Evolutionary conservation across 2,888 invertebrate genomes (phyloP).

Genomic region (Drosophila demipolita): DNA sequence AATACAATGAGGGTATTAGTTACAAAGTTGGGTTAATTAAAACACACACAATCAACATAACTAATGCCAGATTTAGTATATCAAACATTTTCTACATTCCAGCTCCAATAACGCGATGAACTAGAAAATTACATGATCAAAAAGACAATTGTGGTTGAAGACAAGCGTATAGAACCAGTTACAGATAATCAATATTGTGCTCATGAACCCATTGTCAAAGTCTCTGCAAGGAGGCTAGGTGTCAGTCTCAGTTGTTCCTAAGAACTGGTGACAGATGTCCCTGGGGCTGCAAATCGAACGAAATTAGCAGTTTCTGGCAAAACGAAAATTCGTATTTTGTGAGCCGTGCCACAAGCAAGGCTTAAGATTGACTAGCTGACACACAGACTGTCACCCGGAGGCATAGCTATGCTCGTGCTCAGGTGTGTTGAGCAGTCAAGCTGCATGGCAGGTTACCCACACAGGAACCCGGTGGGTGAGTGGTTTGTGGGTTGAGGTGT

Average conservation of each 20-base stretch:
- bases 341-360: constrained; percentile 45
- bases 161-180: constrained; percentile 36
- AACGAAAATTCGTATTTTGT: constrained; percentile 54
- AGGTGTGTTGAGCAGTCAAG: constrained; percentile 57
- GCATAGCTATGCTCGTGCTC: constrained; percentile 27
- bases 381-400: constrained; percentile 8
- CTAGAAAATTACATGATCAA: constrained; percentile 8
- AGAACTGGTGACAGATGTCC: constrained; percentile 69
- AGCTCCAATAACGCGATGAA: constrained; percentile 3
- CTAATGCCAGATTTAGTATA: neutral
- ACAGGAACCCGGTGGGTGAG: neutral
- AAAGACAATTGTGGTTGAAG: constrained; percentile 22
- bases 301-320: constrained; percentile 69
- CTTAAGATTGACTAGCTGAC: constrained; percentile 42
- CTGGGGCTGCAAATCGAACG: constrained; percentile 72
- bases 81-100: neutral
- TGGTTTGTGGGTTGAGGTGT: neutral
- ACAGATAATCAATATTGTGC: constrained; percentile 66
- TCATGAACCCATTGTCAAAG: constrained; percentile 20
- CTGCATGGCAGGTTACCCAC: constrained; percentile 34
- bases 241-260: neutral
- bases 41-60: neutral
- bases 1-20: neutral
- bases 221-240: neutral
- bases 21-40: neutral